These are phyloP conservation scores for Fregetta grallaria DNA, from an alignment of 2,113 vertebrate species.

Conservation along the genomic window DNA sequence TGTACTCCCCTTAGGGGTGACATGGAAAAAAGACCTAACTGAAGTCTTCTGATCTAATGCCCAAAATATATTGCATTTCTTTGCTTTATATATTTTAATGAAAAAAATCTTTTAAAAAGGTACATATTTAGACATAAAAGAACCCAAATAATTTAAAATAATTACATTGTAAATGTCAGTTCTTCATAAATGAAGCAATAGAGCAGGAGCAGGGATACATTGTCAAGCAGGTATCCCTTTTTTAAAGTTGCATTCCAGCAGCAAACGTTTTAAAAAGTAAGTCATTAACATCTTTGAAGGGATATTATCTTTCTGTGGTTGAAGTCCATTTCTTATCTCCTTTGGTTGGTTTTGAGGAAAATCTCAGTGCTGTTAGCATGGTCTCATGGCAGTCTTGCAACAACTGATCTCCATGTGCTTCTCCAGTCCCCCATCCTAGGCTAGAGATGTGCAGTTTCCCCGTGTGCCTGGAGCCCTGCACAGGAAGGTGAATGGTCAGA, in stretches of 20 bases:
- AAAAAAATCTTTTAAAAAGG: not conserved
- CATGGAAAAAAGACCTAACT: conserved; percentile 20
- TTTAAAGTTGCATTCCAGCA: not conserved
- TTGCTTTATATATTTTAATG: conserved; percentile 11
- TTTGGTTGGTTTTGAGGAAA: not conserved
- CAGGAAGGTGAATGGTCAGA: accelerated
- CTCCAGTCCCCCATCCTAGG: not conserved
- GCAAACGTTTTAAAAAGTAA: not conserved
- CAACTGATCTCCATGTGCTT: accelerated
- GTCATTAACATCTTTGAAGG: not conserved
- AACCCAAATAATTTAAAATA: conserved; percentile 8
- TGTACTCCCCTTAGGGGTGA: not conserved
- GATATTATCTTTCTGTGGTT: not conserved
- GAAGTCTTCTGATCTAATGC: conserved; percentile 48
- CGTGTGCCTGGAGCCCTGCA: accelerated
- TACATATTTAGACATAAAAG: conserved; percentile 28
- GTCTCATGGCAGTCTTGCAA: not conserved
- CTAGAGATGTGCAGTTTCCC: accelerated
- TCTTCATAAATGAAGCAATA: not conserved
- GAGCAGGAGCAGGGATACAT: not conserved
- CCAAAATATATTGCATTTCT: conserved; percentile 33
- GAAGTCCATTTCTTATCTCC: not conserved
- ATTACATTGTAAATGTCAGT: not conserved
- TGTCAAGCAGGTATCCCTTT: not conserved
- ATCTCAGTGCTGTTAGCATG: accelerated